These are phyloP conservation scores for Parambassis ranga DNA, from an alignment of 2,797 vertebrate genomes.

Conservation along the genomic window DNA sequence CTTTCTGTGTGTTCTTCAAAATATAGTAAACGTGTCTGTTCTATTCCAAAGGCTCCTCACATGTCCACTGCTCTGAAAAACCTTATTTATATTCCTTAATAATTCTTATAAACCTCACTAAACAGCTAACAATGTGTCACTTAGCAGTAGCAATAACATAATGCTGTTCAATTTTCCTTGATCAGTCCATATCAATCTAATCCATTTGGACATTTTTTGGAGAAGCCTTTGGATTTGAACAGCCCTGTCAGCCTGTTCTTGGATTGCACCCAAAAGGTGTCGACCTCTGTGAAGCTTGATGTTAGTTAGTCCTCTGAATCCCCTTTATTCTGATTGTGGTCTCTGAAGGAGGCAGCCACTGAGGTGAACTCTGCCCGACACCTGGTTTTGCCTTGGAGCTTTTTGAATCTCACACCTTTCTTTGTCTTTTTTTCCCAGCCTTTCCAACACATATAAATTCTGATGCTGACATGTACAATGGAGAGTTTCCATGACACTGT, in stretches of 20 bases:
- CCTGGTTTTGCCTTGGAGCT: background rate
- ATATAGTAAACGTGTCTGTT: background rate
- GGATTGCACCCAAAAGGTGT: no score
- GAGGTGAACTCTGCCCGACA: background rate
- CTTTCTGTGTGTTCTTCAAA: background rate
- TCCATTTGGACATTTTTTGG: background rate
- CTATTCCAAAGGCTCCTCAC: background rate
- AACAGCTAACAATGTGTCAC: no score
- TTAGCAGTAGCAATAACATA: no score
- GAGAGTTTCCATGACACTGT: background rate
- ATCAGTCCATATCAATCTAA: no score
- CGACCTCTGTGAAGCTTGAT: no score
- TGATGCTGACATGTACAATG: background rate
- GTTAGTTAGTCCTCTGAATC: no score
- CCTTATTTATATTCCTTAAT: no score
- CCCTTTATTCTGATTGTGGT: no score
- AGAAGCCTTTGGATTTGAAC: background rate
- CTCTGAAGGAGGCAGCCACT: background rate
- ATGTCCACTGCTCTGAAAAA: no score
- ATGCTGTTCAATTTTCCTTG: no score
- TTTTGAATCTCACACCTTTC: background rate
- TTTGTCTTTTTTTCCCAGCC: background rate
- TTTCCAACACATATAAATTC: background rate
- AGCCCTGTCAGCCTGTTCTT: background rate
- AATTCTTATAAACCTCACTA: no score